Conservation (phyloP, 2,113 vertebrate species). For the Micronisus gabar region DNA sequence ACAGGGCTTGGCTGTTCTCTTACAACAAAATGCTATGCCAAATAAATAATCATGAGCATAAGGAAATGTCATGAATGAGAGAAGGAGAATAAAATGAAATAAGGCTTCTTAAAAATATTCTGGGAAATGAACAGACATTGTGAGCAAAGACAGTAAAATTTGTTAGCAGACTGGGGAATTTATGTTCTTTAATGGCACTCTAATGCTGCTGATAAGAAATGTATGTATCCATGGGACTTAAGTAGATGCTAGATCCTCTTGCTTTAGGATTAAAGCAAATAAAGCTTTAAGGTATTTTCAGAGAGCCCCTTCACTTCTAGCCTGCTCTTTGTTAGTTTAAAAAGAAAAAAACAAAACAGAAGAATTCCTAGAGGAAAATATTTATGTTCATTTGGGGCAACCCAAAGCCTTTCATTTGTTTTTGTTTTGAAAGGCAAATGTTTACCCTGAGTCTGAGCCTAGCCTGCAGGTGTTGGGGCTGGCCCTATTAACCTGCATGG, state of each 20-base stretch:
- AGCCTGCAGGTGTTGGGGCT: neutral
- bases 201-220: neutral
- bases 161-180: neutral
- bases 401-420: neutral
- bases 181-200: neutral
- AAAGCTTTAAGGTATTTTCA: neutral
- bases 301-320: neutral
- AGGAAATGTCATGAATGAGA: neutral
- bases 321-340: neutral
- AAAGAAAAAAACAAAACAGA: neutral
- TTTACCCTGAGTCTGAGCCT: neutral
- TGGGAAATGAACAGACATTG: neutral
- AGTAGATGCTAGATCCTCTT: neutral
- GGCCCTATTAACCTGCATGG: neutral
- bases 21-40: neutral
- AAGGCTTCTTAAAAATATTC: neutral
- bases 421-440: conserved; percentile 1
- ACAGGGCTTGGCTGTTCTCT: neutral
- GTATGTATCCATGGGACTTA: neutral
- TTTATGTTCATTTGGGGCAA: neutral
- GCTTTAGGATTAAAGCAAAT: neutral
- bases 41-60: neutral
- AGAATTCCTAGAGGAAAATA: neutral
- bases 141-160: neutral
- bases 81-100: neutral